Conservation (phyloP, 2,797 vertebrate species). For the Rhynchotus rufescens region DNA sequence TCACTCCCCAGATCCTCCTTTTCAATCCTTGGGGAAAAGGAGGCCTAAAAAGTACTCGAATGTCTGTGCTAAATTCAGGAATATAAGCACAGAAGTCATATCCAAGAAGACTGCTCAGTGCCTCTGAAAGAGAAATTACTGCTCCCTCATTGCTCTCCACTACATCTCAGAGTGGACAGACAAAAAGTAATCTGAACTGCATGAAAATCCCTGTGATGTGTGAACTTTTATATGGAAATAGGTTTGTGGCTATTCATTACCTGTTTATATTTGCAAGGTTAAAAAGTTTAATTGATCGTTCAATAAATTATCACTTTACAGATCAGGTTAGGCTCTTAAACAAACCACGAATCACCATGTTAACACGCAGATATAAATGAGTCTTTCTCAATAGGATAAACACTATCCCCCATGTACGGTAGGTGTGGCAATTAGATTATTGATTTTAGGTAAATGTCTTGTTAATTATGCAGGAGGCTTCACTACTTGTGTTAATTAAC, state of each 20-base stretch:
- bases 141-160: background rate
- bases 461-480: constrained; percentile 87
- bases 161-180: background rate
- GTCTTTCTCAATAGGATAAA: constrained; percentile 80
- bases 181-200: constrained; percentile 38
- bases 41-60: background rate
- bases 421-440: constrained; percentile 90
- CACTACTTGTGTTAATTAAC: constrained; percentile 86
- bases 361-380: constrained; percentile 82
- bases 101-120: background rate
- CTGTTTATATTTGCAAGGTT: constrained; percentile 75
- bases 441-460: constrained; percentile 88
- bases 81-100: background rate
- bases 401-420: constrained; percentile 72
- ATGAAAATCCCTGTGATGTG: background rate
- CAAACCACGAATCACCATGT: constrained; percentile 81
- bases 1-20: background rate
- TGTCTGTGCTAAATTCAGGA: background rate
- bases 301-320: constrained; percentile 87
- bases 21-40: background rate
- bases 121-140: background rate
- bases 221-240: constrained; percentile 69
- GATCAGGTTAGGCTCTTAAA: constrained; percentile 80
- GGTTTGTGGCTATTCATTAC: constrained; percentile 61
- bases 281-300: constrained; percentile 82